These are phyloP conservation scores for Heliornis fulica DNA, from an alignment of 2,113 vertebrate species.

Conservation along the genomic window DNA sequence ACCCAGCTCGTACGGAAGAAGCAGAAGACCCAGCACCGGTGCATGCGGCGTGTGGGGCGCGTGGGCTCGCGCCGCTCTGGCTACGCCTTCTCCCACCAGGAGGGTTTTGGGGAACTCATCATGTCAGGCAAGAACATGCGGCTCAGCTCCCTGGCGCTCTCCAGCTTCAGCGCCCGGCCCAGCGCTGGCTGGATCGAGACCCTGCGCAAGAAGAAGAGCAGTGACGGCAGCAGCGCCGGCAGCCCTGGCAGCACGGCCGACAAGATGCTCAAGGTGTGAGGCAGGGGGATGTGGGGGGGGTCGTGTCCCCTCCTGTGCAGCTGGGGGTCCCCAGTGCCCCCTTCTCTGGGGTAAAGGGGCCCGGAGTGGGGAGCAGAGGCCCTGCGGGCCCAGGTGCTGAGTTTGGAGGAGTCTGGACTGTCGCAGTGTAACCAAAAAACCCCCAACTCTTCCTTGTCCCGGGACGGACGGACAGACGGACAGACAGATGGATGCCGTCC, in stretches of 20 bases:
- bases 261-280: constrained; percentile 61
- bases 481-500: fast-evolving
- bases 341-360: neutral
- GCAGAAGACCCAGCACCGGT: constrained; percentile 77
- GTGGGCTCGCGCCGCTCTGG: constrained; percentile 82
- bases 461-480: neutral
- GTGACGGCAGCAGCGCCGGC: neutral
- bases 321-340: neutral
- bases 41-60: constrained; percentile 74
- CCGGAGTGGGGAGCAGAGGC: neutral
- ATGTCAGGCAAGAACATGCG: constrained; percentile 95
- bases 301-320: neutral
- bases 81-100: constrained; percentile 94
- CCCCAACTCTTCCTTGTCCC: neutral
- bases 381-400: neutral
- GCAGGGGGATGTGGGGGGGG: neutral
- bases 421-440: constrained; percentile 6
- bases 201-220: constrained; percentile 83
- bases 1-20: constrained; percentile 90
- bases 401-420: neutral
- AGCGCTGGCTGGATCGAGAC: constrained; percentile 90
- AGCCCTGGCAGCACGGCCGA: neutral
- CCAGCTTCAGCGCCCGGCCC: constrained; percentile 81
- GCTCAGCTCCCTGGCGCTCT: constrained; percentile 85
- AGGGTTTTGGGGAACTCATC: constrained; percentile 94